Evolutionary conservation across 2,888 invertebrate species (phyloP).

Genomic region (Brachyopa scutellaris): DNA sequence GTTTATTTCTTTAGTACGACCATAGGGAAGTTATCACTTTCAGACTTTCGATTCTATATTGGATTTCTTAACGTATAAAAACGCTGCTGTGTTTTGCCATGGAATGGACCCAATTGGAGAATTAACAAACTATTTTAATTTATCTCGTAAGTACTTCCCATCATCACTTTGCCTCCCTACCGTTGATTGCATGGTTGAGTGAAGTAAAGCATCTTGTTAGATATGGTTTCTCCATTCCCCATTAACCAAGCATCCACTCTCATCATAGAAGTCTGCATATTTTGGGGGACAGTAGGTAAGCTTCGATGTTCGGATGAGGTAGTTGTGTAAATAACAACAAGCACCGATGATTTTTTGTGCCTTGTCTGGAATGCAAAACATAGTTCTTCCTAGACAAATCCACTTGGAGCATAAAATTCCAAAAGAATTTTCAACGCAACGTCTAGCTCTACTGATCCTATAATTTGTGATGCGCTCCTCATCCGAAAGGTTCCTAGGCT

Average conservation of each 20-base stretch:
- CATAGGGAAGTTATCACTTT: too few relatives aligned
- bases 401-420: constrained; percentile 68
- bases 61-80: too few relatives aligned
- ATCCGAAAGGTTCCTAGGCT: background rate
- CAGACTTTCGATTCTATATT: too few relatives aligned
- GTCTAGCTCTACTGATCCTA: constrained; percentile 42
- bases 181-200: too few relatives aligned
- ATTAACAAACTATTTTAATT: too few relatives aligned
- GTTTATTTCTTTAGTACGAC: too few relatives aligned
- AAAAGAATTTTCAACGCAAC: constrained; percentile 64
- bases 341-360: constrained; percentile 25
- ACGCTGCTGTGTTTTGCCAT: too few relatives aligned
- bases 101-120: too few relatives aligned
- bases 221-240: constrained; percentile 43
- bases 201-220: background rate
- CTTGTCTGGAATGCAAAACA: constrained; percentile 20
- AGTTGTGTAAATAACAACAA: constrained; percentile 48
- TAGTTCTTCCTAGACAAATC: constrained; percentile 21
- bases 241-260: constrained; percentile 12
- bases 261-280: constrained; percentile 28
- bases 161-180: too few relatives aligned
- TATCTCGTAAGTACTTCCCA: too few relatives aligned
- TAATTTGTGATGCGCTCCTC: constrained; percentile 52
- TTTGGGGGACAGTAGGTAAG: constrained; percentile 1
- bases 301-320: constrained; percentile 12